Percentiles rank a stretch among this genome's conserved stretches.
Evolutionary conservation across 2,888 invertebrate species (phyloP).

Genomic region (Petrophora chlorosata): DNA sequence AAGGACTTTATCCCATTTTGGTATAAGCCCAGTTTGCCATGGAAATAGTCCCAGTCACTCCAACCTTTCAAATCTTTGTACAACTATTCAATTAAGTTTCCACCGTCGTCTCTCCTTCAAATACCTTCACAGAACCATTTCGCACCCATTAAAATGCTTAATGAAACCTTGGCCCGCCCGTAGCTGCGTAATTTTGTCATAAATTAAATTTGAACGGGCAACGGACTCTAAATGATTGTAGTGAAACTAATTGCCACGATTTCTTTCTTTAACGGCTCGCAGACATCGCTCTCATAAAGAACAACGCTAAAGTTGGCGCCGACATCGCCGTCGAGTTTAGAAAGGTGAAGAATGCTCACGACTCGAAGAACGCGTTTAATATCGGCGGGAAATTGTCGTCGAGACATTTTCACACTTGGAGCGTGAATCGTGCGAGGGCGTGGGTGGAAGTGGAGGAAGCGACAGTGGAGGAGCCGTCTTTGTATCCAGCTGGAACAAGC

Average conservation of each 20-base stretch:
- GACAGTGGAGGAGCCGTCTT: constrained; percentile 39
- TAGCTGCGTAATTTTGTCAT: constrained; percentile 51
- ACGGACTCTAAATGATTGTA: constrained; percentile 58
- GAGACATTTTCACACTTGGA: constrained; percentile 63
- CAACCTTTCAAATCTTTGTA: constrained; percentile 9
- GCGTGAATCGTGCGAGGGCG: constrained; percentile 32
- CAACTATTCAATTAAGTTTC: constrained; percentile 11
- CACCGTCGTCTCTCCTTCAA: constrained; percentile 5
- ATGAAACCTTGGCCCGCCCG: constrained; percentile 49
- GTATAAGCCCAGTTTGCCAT: too few species aligned
- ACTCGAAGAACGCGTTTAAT: constrained; percentile 54
- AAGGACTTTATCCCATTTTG: too few species aligned
- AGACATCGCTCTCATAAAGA: constrained; percentile 96
- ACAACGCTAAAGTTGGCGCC: constrained; percentile 94
- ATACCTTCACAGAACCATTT: constrained; percentile 42
- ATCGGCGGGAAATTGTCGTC: constrained; percentile 46
- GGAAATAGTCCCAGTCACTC: background rate
- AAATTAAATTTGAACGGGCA: constrained; percentile 61
- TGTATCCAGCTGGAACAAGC: constrained; percentile 34
- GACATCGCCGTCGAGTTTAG: constrained; percentile 88
- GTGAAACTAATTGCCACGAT: constrained; percentile 64
- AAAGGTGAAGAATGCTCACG: constrained; percentile 62
- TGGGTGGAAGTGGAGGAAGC: constrained; percentile 14
- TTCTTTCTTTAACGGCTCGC: constrained; percentile 64
- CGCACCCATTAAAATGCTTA: constrained; percentile 54